Conservation (phyloP, 2,888 invertebrate genomes). For the Candidula unifasciata region DNA sequence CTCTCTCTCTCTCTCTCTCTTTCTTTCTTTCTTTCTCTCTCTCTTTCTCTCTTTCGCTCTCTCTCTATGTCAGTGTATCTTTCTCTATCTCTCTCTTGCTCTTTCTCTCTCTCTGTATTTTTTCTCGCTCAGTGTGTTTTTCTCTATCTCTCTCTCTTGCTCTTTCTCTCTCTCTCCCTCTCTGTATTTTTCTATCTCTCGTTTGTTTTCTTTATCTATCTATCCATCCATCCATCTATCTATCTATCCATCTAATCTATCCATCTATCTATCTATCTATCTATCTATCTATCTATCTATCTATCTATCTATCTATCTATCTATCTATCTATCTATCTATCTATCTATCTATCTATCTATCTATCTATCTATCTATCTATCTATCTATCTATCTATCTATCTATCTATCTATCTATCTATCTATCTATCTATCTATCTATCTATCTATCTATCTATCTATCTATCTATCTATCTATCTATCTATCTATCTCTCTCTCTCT, state of each 20-base stretch:
- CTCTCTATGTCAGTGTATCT: no score
- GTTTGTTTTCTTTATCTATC: neutral
- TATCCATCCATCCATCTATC: neutral
- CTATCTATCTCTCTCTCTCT: neutral
- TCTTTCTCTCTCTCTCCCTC: neutral
- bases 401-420: neutral
- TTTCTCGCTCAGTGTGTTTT: no score
- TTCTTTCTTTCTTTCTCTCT: neutral
- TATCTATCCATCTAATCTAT: neutral
- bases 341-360: conserved; percentile 13
- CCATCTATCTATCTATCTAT: no score
- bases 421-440: no score
- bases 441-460: no score
- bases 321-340: conserved; percentile 13
- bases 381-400: conserved; percentile 13
- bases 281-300: conserved; percentile 13
- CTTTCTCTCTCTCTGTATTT: conserved; percentile 9
- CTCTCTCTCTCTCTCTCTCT: no score
- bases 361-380: conserved; percentile 3
- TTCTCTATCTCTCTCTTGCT: neutral
- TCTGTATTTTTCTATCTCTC: neutral
- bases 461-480: no score
- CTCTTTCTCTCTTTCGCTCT: neutral
- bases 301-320: conserved; percentile 13
- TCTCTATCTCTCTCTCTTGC: neutral